Evolutionary conservation across 2,797 vertebrate genomes (phyloP), one percentile per base, ranked within the genome.

Genomic region (Lacerta bilineata): DNA sequence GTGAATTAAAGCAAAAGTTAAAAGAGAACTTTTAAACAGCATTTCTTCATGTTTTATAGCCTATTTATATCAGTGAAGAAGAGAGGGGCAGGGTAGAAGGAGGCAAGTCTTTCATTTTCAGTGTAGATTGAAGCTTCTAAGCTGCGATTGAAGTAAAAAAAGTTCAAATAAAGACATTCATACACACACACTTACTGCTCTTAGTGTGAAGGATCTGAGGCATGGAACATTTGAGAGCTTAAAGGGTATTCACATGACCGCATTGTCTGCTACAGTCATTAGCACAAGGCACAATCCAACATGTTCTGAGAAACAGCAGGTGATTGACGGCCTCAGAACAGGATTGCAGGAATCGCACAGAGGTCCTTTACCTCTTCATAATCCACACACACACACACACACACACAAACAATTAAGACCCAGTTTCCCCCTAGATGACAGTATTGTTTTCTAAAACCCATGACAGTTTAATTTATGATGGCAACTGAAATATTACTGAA

Each of bases 21-120:
- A 88, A 83, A 79, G 84, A 81, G 84, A 88, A 90, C 25, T 80
- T 89, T 87, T 79, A 80, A 71, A 46, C 46, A 89, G n/a, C 78
- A 66, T 88, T 91, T 87, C 59, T 64, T 92, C 15, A 2, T 79
- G 25, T 87, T 91, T 88, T 90, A 33, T 55, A 89, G 69, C 0
- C 75, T 87, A 6, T 77, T 79, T 90, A 80, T 29, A 75, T 29
- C 61, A 86, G 43, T 81, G 66, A 83, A 84, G 86, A 91, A 89
- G 8, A 50, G 59, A 77, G 69, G 18, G 43, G 13, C 13, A 17
- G 25, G 3, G 43, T 29, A 41, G 77, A 66, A 50, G 46, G 18
- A 0, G 46, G 5, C 3, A 75, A 84, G 64, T n/a, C 10, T 84
- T 61, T 90, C 81, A 50, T 90, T 91, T 91, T 91, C 33, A 86